Evolutionary conservation across 1,140 invertebrate species (phyloP), one percentile per base, ranked within the genome.

Genomic region (Drosophila nigrodunni): DNA sequence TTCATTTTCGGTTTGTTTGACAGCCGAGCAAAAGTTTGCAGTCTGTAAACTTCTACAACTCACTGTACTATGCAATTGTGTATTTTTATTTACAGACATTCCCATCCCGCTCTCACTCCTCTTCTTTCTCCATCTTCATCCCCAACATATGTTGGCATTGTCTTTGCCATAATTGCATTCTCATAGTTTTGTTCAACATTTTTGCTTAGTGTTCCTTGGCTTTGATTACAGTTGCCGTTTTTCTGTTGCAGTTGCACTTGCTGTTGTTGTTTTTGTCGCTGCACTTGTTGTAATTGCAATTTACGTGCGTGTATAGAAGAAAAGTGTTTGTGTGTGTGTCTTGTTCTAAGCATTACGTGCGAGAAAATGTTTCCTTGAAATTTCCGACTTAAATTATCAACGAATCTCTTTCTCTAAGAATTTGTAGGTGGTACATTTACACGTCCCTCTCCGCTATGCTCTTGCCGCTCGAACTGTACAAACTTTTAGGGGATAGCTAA

Each of bases 321-420:
- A 30, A 30, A 54, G 18, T 44, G 37, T 21, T 9, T 50, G 15
- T 55, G 30, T 46, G 7, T 35, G 43, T 62, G 37, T 72, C 67
- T 76, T 54, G 52, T 59, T 71, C 62, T 72, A 59, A 72, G 54
- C 55, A 65, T 87, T 86, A 86, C 82, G 82, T 85, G 69, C 69
- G 41, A 39, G 52, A 70, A 30, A 58, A 50, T 55, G 72, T 35
- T 83, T 86, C 71, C 82, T 81, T 87, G 75, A 89, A 89, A 89
- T 89, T 85, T 89, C 85, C 85, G 80, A 85, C 85, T 85, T 85
- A 89, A 89, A 89, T 89, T 89, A 89, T 89, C 85, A 89, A 87
- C 85, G 76, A 78, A 64, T 68, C 76, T 72, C 34, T 39, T 34
- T 11, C 35, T 52, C 25, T 82, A 78, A 65, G 82, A 74, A 78